Percentiles rank a stretch among this genome's conserved stretches.
Conservation (phyloP, 2,888 invertebrate species). For the Myopa testacea region DNA sequence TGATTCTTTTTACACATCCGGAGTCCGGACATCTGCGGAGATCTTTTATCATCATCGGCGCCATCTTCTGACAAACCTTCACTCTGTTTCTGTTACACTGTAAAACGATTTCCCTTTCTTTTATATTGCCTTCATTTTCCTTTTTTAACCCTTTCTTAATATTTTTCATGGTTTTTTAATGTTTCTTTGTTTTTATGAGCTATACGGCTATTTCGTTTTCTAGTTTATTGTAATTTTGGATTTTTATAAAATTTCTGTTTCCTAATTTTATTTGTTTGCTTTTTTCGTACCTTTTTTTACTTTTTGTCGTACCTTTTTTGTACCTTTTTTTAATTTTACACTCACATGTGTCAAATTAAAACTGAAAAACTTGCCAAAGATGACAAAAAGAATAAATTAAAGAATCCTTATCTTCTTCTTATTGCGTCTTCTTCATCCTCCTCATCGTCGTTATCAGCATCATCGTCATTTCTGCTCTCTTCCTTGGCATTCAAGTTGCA, state of each 20-base stretch:
- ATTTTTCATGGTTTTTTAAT: too few relatives aligned
- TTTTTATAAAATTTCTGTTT: too few relatives aligned
- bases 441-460: background rate
- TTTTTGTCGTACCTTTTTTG: too few relatives aligned
- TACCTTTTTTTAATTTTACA: background rate
- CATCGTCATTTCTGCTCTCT: background rate
- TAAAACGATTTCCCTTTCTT: background rate
- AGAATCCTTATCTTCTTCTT: background rate
- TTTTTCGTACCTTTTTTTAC: too few relatives aligned
- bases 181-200: too few relatives aligned
- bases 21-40: too few relatives aligned
- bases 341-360: constrained; percentile 11
- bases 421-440: background rate
- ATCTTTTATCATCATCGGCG: background rate
- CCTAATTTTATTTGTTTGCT: too few relatives aligned
- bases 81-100: background rate
- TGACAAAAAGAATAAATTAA: background rate
- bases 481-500: background rate
- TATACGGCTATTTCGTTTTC: too few relatives aligned
- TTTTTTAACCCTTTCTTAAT: too few relatives aligned
- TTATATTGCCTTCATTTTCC: too few relatives aligned
- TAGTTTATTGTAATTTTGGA: too few relatives aligned
- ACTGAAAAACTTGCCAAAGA: background rate
- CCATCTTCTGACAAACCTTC: background rate
- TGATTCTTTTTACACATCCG: too few relatives aligned